Base-by-base conservation (phyloP, 2,888 invertebrate genomes). In the Piscicola geometra region DNA sequence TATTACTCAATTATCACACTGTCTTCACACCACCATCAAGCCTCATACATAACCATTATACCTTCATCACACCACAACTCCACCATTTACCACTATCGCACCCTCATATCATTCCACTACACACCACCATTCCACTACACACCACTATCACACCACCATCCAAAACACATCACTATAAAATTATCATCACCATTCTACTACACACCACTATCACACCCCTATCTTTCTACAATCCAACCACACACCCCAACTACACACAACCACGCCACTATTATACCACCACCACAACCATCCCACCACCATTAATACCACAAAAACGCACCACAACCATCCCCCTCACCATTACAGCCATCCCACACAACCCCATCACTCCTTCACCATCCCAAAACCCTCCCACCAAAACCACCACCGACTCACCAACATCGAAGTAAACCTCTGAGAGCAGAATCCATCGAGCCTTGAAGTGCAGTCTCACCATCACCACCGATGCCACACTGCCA, bases 351-450 rank as follows among this genome's bases (percentile, higher is more conserved):
- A n/a, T n/a, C n/a, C n/a, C 50, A 21, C 50, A 9, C 50, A 9
- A 47, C 21, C 50, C 21, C 21, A 47, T 47, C 50, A 47, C 50
- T 15, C 50, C 50, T n/a, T 21, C 50, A 47, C 50, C 21, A 21
- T 21, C 9, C 21, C 12, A 47, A 9, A 47, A 15, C 50, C 50
- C 50, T 15, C 50, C 9, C 9, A 9, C 0, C 35, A 36, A 9
- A 30, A 70, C 33, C 21, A 25, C 25, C n/a, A 12, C 70, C 41
- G 41, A 70, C 70, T 21, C 21, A 92, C 92, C 90, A 82, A 93
- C 93, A 81, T 91, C 91, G 85, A 94, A 94, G 75, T 91, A 90
- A 79, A 94, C 89, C 86, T 94, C 94, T 85, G 93, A 93, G 82
- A 94, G 89, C 86, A 94, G 90, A 81, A 94, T 90, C 94, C 94